Percentiles rank a stretch among this genome's conserved stretches.
Evolutionary conservation across 2,888 invertebrate genomes (phyloP).

Genomic region (Incurvaria masculella): DNA sequence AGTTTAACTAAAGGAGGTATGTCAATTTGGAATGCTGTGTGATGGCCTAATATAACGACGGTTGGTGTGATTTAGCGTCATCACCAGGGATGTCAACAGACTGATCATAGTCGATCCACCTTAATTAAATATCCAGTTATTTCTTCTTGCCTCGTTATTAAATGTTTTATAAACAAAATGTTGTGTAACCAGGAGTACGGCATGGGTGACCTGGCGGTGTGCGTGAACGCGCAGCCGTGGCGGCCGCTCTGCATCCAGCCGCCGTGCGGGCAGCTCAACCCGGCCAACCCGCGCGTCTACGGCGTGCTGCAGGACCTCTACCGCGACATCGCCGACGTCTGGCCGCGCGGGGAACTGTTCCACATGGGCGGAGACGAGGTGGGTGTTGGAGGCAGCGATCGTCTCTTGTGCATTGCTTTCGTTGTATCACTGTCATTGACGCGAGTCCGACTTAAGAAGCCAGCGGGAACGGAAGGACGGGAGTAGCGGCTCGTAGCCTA

Average conservation of each 20-base stretch:
- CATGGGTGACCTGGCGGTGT: slow-evolving; percentile 65
- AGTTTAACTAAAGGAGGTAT: not conserved
- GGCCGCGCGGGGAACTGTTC: slow-evolving; percentile 59
- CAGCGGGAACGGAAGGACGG: not conserved
- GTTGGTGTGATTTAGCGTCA: not conserved
- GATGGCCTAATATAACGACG: not conserved
- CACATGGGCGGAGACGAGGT: slow-evolving; percentile 90
- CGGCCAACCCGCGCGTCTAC: slow-evolving; percentile 69
- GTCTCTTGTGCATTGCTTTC: no score
- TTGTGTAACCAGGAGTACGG: slow-evolving; percentile 42
- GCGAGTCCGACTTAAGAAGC: not conserved
- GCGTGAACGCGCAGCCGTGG: slow-evolving; percentile 68
- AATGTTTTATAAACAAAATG: no score
- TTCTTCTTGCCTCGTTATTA: no score
- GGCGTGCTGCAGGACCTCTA: slow-evolving; percentile 66
- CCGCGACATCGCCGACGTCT: slow-evolving; percentile 58
- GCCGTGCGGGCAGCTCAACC: slow-evolving; percentile 84
- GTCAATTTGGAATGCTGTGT: not conserved
- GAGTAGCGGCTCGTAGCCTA: no score
- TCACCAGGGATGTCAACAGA: not conserved
- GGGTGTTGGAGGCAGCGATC: slow-evolving; percentile 14
- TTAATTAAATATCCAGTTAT: no score
- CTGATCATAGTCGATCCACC: not conserved
- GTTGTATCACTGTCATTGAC: not conserved
- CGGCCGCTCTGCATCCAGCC: slow-evolving; percentile 72